These are phyloP conservation scores for Pollenia angustigena DNA, from an alignment of 2,888 invertebrate genomes.

Conservation along the genomic window DNA sequence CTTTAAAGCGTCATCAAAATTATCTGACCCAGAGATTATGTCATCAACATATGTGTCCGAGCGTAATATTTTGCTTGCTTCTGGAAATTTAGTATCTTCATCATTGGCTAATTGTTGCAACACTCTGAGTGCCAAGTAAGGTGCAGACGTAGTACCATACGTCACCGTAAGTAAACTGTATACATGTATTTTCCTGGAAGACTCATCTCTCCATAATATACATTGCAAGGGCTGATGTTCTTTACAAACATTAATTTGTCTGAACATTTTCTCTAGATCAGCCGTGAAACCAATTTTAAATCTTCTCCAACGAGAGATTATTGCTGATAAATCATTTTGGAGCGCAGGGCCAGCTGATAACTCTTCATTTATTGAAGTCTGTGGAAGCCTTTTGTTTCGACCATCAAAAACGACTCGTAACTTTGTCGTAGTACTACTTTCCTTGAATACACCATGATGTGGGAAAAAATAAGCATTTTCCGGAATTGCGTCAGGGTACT, in stretches of 20 bases:
- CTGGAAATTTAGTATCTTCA: slow-evolving; percentile 19
- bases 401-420: too few relatives aligned
- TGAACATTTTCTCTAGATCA: slow-evolving; percentile 62
- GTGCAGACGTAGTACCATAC: slow-evolving; percentile 46
- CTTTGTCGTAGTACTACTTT: too few relatives aligned
- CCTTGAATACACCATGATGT: too few relatives aligned
- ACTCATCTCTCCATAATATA: slow-evolving; percentile 41
- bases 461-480: too few relatives aligned
- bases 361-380: too few relatives aligned
- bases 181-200: slow-evolving; percentile 28
- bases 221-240: slow-evolving; percentile 58
- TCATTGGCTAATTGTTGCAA: slow-evolving; percentile 53
- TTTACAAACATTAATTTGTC: slow-evolving; percentile 42
- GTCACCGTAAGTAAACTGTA: slow-evolving; percentile 12
- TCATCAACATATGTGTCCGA: slow-evolving; percentile 22
- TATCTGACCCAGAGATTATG: too few relatives aligned
- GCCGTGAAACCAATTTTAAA: slow-evolving; percentile 43
- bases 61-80: slow-evolving; percentile 34
- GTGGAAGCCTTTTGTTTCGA: too few relatives aligned
- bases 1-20: too few relatives aligned
- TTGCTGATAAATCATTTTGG: too few relatives aligned
- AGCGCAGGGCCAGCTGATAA: too few relatives aligned
- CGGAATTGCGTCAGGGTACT: too few relatives aligned
- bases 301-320: too few relatives aligned
- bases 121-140: slow-evolving; percentile 52